Percentiles rank a stretch among this genome's conserved stretches.
phyloP scores from a whole-genome alignment of 2,797 vertebrate species.

The Delichon dasypus region DNA sequence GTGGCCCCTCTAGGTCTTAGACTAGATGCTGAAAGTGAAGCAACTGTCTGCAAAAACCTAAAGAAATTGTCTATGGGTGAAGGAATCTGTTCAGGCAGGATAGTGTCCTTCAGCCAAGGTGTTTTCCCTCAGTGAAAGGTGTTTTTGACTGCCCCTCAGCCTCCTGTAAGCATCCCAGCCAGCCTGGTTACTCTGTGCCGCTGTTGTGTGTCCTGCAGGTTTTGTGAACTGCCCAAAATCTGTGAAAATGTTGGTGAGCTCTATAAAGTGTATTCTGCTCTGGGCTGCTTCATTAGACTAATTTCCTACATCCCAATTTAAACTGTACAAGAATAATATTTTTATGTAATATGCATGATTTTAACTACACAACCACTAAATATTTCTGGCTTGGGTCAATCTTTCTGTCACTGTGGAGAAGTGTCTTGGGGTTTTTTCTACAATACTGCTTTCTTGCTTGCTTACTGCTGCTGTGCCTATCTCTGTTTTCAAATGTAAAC shows the following conservation, averaged over 20 bases:
- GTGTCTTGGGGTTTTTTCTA: not conserved
- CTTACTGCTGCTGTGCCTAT: not conserved
- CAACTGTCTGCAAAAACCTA: not conserved
- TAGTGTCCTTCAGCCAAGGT: not conserved
- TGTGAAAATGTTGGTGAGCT: not conserved
- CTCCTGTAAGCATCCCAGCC: not conserved
- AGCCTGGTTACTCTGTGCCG: not conserved
- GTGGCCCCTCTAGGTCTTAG: accelerated
- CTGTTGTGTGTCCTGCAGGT: not conserved
- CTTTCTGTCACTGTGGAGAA: not conserved
- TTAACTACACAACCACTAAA: not conserved
- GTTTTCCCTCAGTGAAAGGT: not conserved
- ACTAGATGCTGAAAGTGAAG: not conserved
- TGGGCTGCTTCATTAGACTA: not conserved
- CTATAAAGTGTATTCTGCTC: not conserved
- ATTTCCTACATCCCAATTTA: not conserved
- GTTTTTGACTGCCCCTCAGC: not conserved
- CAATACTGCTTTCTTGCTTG: not conserved
- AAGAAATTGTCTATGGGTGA: not conserved
- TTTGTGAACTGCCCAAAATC: not conserved
- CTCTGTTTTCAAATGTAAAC: constrained; percentile 23
- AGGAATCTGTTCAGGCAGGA: not conserved
- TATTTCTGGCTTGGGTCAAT: not conserved
- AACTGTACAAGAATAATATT: not conserved
- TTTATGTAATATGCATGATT: not conserved